Base-by-base conservation (phyloP, 2,113 vertebrate genomes). In the Cygnus atratus region DNA sequence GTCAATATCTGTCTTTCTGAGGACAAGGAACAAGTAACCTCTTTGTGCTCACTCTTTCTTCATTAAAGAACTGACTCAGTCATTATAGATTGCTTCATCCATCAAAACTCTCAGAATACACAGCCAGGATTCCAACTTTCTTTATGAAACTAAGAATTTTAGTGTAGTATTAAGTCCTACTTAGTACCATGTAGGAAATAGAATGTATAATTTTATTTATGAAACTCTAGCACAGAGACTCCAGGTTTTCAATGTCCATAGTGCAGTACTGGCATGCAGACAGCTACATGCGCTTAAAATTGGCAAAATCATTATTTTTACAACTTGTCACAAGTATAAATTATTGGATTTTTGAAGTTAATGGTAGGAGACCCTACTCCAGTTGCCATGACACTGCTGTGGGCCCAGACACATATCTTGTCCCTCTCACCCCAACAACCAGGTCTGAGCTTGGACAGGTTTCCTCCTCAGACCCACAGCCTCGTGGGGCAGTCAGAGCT, bases 391-490 rank as follows among this genome's bases (percentile, higher is more conserved):
- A 2, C 83, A 7, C 22, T 57, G 14, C 14, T 71, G 2, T 10
- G 66, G 9, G 24, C 22, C 29, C 35, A 71, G 35, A 2, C 21
- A 8, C 2, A 5, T 19, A 9, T 16, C 5, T 41, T 52, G 8
- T 41, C 28, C 21, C 70, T 78, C 46, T 41, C 54, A 20, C 4
- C 3, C 14, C 11, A 35, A 4, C 26, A 65, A 10, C 4, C 11
- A 37, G 2, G 3, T 21, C 46, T 71, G 37, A 67, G n/a, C 10
- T 76, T 1, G 2, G 31, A 8, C 5, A 1, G 0, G 0, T 41
- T 84, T 17, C 43, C 6, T 33, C 4, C 7, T 14, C 0, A 0
- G 22, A 5, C 8, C n/a, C 0, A 1, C 11, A 18, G n/a, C 26
- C 13, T 37, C 3, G 0, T 39, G 26, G 31, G 5, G 7, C 5